These are phyloP conservation scores for Trachelus tabidus DNA, from an alignment of 2,888 invertebrate genomes.

Conservation along the genomic window DNA sequence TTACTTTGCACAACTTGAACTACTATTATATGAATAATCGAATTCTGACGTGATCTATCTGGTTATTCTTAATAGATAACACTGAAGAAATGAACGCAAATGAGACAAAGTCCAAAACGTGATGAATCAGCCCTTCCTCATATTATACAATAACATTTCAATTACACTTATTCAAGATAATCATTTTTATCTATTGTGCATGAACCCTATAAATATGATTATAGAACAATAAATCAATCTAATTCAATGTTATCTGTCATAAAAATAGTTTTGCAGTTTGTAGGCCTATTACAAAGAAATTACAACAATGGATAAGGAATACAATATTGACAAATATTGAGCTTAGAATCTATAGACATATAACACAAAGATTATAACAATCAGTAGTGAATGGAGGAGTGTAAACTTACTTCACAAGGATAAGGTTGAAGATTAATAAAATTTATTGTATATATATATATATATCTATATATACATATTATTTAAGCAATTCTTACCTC, in stretches of 20 bases:
- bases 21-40: background rate
- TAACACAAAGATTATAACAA: background rate
- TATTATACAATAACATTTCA: background rate
- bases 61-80: background rate
- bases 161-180: background rate
- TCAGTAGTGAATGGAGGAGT: background rate
- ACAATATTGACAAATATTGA: background rate
- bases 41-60: background rate
- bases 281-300: background rate
- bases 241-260: background rate
- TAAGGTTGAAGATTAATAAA: background rate
- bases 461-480: too few species aligned
- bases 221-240: background rate
- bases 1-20: background rate
- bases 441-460: background rate
- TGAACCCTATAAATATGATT: background rate
- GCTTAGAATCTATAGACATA: background rate
- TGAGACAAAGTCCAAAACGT: background rate
- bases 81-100: background rate
- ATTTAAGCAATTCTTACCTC: background rate
- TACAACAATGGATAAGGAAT: background rate
- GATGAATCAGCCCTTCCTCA: background rate
- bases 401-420: background rate
- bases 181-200: background rate
- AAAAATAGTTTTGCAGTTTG: background rate